Percentiles rank a stretch among this genome's conserved stretches.
These are phyloP conservation scores for Olivierus martensii DNA, from an alignment of 1,140 invertebrate species.

Conservation along the genomic window DNA sequence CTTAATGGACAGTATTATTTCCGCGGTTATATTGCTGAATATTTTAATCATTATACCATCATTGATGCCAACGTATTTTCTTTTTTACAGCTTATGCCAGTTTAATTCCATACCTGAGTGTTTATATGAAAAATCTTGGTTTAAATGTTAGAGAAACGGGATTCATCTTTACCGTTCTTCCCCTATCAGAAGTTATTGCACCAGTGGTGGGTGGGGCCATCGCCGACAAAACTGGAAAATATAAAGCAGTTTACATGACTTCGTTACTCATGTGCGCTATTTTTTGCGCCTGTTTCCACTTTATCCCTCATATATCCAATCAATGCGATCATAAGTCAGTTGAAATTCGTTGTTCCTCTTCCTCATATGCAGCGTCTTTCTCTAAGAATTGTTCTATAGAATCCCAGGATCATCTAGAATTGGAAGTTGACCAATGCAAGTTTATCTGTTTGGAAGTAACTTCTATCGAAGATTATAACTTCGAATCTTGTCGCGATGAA, in stretches of 20 bases:
- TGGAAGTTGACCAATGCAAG: no score
- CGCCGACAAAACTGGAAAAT: conserved; percentile 65
- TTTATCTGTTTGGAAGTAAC: no score
- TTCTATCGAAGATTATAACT: no score
- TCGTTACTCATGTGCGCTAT: conserved; percentile 50
- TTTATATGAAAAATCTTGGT: conserved; percentile 70
- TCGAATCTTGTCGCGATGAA: no score
- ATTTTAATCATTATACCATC: no score
- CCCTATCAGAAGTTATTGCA: conserved; percentile 58
- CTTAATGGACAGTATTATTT: no score
- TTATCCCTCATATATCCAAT: conserved; percentile 32
- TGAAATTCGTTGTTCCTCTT: no score
- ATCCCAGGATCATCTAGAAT: background rate
- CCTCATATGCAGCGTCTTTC: background rate
- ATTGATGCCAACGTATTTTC: background rate
- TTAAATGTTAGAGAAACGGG: conserved; percentile 68
- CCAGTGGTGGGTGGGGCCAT: conserved; percentile 60
- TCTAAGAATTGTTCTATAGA: background rate
- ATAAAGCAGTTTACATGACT: conserved; percentile 48
- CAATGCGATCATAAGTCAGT: background rate
- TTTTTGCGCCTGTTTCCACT: conserved; percentile 46
- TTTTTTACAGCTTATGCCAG: conserved; percentile 48
- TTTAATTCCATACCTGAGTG: conserved; percentile 66
- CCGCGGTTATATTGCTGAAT: no score
- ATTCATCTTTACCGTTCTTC: conserved; percentile 66